Evolutionary conservation across 2,888 invertebrate species (phyloP), one percentile per base, ranked within the genome.

Genomic region (Nasonovia ribisnigri): DNA sequence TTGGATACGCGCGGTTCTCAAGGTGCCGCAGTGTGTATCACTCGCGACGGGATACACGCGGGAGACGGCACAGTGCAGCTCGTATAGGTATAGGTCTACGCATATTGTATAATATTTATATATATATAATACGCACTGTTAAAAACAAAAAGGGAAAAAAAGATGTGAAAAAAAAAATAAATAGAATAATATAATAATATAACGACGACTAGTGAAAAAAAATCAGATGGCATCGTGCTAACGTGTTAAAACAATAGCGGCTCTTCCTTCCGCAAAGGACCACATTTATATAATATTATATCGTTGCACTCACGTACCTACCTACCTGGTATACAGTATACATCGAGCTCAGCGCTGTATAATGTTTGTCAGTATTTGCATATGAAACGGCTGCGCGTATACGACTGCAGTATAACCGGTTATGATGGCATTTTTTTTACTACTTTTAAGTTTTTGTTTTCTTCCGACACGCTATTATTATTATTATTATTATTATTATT

Each of bases 221-320:
- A 86, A 67, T 84, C 89, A 51, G 77, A 87, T 48, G 84, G 51
- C 54, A 57, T 48, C 42, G n/a, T 54, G 84, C 57, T 29, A 46
- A 90, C 89, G 93, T 67, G 93, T 93, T 93, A 93, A 93, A 93
- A 93, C 93, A 93, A 93, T 93, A 90, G 93, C 93, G 92, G 51
- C 51, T 84, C 93, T 93, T 93, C 93, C 93, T 93, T 93, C 93
- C 90, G 93, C 93, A 93, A 93, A 93, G 89, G 93, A 90, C 90
- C 93, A 29, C 89, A 36, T 36, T 54, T n/a, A n/a, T 67, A 26
- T 36, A 77, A 88, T 88, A 46, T 87, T 87, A 88, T 87, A 87
- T 87, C 91, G 91, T 57, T 60, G 86, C 60, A 60, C 60, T n/a
- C 46, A 1, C 36, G 46, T 67, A 67, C 42, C 24, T 54, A 51